A percentile compares a stretch with the other conserved stretches of the same genome.
Conservation (phyloP, 1,140 invertebrate genomes). For the Vanessa atalanta region DNA sequence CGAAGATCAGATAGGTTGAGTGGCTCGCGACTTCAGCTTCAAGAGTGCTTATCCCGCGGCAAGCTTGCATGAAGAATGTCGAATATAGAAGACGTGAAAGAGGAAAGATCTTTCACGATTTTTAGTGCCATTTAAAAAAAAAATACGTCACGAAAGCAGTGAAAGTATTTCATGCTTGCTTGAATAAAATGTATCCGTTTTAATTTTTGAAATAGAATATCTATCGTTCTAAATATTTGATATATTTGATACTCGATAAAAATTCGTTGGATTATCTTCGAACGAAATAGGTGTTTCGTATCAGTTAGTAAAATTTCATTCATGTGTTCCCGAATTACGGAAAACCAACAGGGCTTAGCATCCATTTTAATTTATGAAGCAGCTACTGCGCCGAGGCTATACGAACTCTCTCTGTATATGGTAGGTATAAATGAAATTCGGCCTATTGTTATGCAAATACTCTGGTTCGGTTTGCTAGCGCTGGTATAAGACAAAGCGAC, state of each 20-base stretch:
- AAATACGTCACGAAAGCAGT: neutral
- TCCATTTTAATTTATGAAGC: slow-evolving; percentile 30
- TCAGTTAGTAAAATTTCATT: slow-evolving; percentile 10
- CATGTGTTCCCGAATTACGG: slow-evolving; percentile 17
- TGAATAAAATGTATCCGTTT: neutral
- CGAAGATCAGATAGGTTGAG: slow-evolving; percentile 52
- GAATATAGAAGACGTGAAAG: slow-evolving; percentile 31
- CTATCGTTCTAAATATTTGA: too few relatives aligned
- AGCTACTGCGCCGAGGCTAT: slow-evolving; percentile 22
- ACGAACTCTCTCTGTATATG: slow-evolving; percentile 26
- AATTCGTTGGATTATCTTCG: neutral
- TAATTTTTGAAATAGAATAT: too few relatives aligned
- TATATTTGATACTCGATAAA: too few relatives aligned
- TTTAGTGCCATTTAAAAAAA: slow-evolving; percentile 17
- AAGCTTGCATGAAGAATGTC: slow-evolving; percentile 39
- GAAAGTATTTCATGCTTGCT: slow-evolving; percentile 1
- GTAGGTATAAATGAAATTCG: slow-evolving; percentile 63
- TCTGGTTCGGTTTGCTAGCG: slow-evolving; percentile 65
- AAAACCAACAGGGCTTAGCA: slow-evolving; percentile 18
- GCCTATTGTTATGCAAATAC: slow-evolving; percentile 77
- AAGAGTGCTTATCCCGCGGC: slow-evolving; percentile 38
- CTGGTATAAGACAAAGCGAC: slow-evolving; percentile 74
- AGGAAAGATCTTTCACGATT: slow-evolving; percentile 28
- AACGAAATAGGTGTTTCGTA: neutral
- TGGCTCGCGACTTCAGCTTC: slow-evolving; percentile 33